phyloP scores from a whole-genome alignment of 2,113 vertebrate genomes.

The Cervus canadensis region DNA sequence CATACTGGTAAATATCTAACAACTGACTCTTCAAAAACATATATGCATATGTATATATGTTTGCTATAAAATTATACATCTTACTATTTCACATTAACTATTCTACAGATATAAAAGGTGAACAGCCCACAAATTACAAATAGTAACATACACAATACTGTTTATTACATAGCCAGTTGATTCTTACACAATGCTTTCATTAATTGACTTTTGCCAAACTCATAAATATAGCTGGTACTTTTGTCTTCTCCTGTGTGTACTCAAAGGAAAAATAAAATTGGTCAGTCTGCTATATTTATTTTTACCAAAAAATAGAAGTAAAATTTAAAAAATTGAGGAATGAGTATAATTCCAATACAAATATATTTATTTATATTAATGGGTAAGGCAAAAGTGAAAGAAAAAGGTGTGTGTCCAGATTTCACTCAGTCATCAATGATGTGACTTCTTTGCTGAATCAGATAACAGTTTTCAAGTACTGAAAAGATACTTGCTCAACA shows the following conservation, averaged over 20 bases:
- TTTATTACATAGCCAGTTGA: not conserved
- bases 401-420: not conserved
- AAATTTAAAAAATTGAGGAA: not conserved
- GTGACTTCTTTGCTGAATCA: not conserved
- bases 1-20: not conserved
- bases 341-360: not conserved
- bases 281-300: conserved; percentile 26
- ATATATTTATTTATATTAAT: not conserved
- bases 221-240: not conserved
- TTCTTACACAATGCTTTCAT: not conserved
- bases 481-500: not conserved
- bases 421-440: not conserved
- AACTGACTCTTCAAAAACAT: not conserved
- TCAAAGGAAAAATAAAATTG: conserved; percentile 40
- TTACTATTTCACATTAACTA: not conserved
- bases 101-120: not conserved
- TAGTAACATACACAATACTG: not conserved
- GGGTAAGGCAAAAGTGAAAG: not conserved
- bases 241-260: conserved; percentile 36
- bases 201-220: not conserved
- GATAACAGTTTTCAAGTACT: not conserved
- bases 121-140: not conserved
- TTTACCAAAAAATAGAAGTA: conserved; percentile 41
- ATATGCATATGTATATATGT: not conserved
- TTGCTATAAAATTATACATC: not conserved